Evolutionary conservation across 2,113 vertebrate genomes (phyloP).

Genomic region (Onychorhynchus coronatus): DNA sequence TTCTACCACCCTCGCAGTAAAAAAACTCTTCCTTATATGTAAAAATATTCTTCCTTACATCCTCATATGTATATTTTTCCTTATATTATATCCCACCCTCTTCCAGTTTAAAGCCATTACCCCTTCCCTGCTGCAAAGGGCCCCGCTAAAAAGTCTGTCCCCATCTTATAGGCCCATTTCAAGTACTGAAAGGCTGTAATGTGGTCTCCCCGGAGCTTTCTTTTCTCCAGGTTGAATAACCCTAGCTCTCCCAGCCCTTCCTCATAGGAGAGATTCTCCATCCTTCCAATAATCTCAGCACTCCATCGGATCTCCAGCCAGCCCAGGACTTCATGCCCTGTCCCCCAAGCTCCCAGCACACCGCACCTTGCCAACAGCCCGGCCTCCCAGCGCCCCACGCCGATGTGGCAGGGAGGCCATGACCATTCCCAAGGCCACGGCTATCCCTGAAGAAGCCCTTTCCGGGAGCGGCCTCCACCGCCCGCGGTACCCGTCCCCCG

Average conservation of each 20-base stretch:
- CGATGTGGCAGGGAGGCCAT: background rate
- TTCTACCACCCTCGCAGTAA: background rate
- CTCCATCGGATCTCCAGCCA: background rate
- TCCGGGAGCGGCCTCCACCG: too few species aligned
- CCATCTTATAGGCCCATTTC: background rate
- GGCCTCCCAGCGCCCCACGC: background rate
- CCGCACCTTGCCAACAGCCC: background rate
- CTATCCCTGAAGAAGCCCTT: background rate
- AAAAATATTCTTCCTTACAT: background rate
- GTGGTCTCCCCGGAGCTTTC: background rate
- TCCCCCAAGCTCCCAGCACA: background rate
- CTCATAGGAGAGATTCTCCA: background rate
- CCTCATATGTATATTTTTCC: background rate
- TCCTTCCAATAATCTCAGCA: background rate
- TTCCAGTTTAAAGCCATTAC: background rate
- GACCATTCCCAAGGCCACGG: background rate
- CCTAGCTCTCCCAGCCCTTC: background rate
- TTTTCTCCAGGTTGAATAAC: background rate
- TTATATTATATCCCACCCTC: background rate
- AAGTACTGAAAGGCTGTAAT: background rate
- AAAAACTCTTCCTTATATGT: background rate
- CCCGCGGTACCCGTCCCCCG: background rate
- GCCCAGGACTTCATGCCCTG: accelerated
- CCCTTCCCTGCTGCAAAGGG: background rate
- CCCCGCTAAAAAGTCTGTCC: background rate